These are phyloP conservation scores for Cephalopterus ornatus DNA, from an alignment of 2,113 vertebrate species.

Conservation along the genomic window DNA sequence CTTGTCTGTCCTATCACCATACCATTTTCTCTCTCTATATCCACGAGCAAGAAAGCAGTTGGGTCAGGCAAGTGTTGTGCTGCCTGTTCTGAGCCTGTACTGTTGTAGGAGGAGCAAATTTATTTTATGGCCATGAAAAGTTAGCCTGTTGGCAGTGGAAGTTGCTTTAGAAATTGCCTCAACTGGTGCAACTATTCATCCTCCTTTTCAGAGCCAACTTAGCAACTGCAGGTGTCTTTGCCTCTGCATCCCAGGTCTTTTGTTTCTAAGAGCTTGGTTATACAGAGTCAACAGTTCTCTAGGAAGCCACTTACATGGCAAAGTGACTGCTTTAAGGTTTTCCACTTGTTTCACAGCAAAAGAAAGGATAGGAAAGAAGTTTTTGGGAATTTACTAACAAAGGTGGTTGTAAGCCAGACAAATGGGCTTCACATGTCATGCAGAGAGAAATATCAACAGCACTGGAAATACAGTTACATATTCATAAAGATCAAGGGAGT, in stretches of 20 bases:
- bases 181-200: not conserved
- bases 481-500: not conserved
- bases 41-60: not conserved
- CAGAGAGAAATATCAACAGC: not conserved
- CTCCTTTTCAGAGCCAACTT: not conserved
- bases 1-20: not conserved
- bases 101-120: not conserved
- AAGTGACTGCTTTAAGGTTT: not conserved
- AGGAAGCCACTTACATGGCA: not conserved
- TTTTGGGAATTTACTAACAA: not conserved
- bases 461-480: not conserved
- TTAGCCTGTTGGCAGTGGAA: not conserved
- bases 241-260: not conserved
- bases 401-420: not conserved
- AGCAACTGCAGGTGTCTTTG: not conserved
- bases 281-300: not conserved
- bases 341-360: not conserved
- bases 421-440: not conserved
- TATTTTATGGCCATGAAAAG: not conserved
- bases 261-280: not conserved
- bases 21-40: not conserved
- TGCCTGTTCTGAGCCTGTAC: not conserved
- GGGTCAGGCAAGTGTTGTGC: not conserved
- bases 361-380: not conserved
- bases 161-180: not conserved